These are phyloP conservation scores for Macrophya alboannulata DNA, from an alignment of 2,888 invertebrate species.

Conservation along the genomic window DNA sequence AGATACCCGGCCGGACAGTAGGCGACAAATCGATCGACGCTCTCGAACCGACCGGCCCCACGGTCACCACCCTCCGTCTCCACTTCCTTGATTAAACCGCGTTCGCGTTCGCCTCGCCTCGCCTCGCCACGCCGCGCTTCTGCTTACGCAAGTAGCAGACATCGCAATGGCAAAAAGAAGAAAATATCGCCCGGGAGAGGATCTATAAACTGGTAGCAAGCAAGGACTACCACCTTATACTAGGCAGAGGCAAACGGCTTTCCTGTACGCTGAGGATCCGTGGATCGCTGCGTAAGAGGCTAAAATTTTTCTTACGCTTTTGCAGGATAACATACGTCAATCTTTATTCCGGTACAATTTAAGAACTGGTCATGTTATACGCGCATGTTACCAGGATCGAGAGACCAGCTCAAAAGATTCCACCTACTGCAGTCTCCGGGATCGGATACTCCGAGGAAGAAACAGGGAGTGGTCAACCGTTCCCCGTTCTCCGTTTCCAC, in stretches of 20 bases:
- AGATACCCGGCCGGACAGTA: constrained; percentile 72
- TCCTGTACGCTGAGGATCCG: not conserved
- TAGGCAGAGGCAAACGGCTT: not conserved
- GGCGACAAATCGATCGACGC: constrained; percentile 78
- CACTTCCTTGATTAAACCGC: constrained; percentile 73
- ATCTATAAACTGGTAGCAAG: constrained; percentile 18
- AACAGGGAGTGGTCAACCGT: constrained; percentile 49
- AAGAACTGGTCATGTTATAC: not conserved
- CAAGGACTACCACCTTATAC: not conserved
- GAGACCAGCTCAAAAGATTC: not conserved
- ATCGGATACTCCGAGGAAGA: constrained; percentile 2
- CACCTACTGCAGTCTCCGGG: not conserved
- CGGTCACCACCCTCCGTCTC: constrained; percentile 61
- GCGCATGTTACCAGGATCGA: not conserved
- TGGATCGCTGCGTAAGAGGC: not conserved
- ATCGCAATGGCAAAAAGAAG: not conserved
- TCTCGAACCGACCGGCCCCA: constrained; percentile 70
- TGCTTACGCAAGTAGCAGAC: constrained; percentile 47
- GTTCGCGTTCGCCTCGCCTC: constrained; percentile 10
- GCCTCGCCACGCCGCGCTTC: constrained; percentile 1
- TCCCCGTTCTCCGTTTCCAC: constrained; percentile 10
- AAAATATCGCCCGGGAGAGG: constrained; percentile 30
- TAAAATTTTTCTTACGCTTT: not conserved
- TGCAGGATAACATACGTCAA: constrained; percentile 6
- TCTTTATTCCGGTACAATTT: not conserved